Evolutionary conservation across 2,797 vertebrate species (phyloP).

Genomic region (Emydoidea blandingii): DNA sequence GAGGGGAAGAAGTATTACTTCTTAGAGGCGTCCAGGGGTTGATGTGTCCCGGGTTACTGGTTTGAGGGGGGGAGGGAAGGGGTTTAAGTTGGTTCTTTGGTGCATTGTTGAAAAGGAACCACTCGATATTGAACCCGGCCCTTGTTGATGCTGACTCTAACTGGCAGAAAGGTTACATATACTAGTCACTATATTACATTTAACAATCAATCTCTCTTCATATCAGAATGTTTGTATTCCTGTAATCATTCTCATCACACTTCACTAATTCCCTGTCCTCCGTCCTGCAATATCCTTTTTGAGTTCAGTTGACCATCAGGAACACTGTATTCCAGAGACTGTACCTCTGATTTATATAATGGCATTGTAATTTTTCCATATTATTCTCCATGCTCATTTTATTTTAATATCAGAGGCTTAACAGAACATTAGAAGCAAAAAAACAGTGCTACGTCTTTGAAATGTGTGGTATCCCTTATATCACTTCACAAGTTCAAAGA

Average conservation of each 20-base stretch:
- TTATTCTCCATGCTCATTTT: neutral
- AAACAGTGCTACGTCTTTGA: slow-evolving; percentile 3
- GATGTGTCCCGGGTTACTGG: too few relatives aligned
- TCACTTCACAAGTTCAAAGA: too few relatives aligned
- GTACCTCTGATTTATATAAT: neutral
- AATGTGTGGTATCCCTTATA: neutral
- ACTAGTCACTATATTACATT: neutral
- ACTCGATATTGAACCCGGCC: too few relatives aligned
- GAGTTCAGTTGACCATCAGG: too few relatives aligned
- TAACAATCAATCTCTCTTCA: neutral
- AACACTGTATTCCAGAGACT: neutral
- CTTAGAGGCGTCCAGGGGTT: too few relatives aligned
- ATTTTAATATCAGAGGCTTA: neutral
- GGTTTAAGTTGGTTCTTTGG: too few relatives aligned
- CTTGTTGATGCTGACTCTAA: too few relatives aligned
- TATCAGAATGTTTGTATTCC: neutral
- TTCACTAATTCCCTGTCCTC: neutral
- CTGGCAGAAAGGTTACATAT: too few relatives aligned
- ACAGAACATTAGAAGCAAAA: neutral
- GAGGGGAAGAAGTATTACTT: too few relatives aligned
- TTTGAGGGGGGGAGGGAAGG: too few relatives aligned
- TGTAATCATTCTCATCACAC: neutral
- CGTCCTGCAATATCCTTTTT: too few relatives aligned
- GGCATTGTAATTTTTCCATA: neutral
- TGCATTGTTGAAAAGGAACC: too few relatives aligned